Base-by-base conservation (phyloP, 92 coral and sea anemone species). In the Palythoa heliodiscus region DNA sequence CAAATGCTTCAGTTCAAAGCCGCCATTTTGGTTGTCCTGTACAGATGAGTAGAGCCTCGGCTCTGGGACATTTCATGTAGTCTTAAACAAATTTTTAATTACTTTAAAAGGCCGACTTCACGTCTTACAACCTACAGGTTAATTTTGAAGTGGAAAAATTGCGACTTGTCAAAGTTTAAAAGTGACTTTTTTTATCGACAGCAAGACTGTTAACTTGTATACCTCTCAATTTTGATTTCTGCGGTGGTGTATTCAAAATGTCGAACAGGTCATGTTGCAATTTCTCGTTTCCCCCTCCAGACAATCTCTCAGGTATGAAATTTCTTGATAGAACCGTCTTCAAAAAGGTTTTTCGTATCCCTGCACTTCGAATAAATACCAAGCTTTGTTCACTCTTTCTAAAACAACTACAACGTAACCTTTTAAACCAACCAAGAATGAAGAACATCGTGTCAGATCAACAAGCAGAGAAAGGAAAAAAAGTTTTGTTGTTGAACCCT, bases 291-390 rank as follows among this genome's bases (percentile, higher is more conserved):
- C 13, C 17, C 48, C 73, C 75, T 20, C 75, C 75, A 3, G 85
- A 67, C 20, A 43, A 43, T 8, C 50, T 43, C 4, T 6, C 9
- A 1, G 50, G 50, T 5, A 43, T 43, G 50, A 43, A 43, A 43
- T 43, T 6, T 43, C 50, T 43, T 43, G 50, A 43, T 43, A 43
- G 87, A 61, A 89, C 76, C 63, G 89, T 79, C 14, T 96, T 96
- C 84, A 83, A 70, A 66, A 91, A 88, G 24, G 89, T 76, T n/a
- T 50, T 94, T 55, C 80, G 39, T 60, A 82, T 96, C 20, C 98
- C 99, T 25, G 98, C 97, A 40, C 90, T 96, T 11, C 91, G 93
- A 82, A 93, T 96, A 48, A 95, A 92, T 50, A 93, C 98, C 68
- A 96, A 96, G 81, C 82, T 86, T 24, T 96, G 99, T 73, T 92